phyloP scores from a whole-genome alignment of 2,888 invertebrate genomes.

The Aricia artaxerxes region DNA sequence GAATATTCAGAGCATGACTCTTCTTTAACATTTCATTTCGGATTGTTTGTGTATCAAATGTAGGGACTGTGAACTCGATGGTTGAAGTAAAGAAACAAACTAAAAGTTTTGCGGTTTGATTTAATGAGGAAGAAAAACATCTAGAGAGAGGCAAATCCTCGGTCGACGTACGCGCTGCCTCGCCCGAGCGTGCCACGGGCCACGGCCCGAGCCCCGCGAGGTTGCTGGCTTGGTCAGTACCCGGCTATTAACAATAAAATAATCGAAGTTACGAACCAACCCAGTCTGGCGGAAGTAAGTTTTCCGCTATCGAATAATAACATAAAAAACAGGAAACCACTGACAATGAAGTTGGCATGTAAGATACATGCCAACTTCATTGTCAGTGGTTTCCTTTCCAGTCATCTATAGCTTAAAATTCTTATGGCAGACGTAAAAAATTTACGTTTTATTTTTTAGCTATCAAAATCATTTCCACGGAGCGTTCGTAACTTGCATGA shows the following conservation, averaged over 20 bases:
- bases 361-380: no score
- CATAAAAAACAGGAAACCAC: no score
- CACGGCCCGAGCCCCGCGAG: no score
- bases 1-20: neutral
- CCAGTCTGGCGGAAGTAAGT: neutral
- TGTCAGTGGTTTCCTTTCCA: neutral
- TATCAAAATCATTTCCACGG: neutral
- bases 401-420: neutral
- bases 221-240: no score
- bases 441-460: neutral
- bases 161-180: no score
- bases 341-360: no score
- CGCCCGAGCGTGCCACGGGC: no score
- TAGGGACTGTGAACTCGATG: neutral
- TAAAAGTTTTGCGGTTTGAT: neutral
- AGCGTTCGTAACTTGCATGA: neutral
- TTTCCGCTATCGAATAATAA: neutral
- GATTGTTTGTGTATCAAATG: neutral
- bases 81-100: neutral
- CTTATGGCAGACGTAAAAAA: neutral
- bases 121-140: neutral
- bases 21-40: slow-evolving; percentile 11
- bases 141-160: neutral
- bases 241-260: no score
- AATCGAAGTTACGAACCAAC: neutral